Evolutionary conservation across 2,797 vertebrate genomes (phyloP), one percentile per base, ranked within the genome.

Genomic region (Enoplosus armatus): DNA sequence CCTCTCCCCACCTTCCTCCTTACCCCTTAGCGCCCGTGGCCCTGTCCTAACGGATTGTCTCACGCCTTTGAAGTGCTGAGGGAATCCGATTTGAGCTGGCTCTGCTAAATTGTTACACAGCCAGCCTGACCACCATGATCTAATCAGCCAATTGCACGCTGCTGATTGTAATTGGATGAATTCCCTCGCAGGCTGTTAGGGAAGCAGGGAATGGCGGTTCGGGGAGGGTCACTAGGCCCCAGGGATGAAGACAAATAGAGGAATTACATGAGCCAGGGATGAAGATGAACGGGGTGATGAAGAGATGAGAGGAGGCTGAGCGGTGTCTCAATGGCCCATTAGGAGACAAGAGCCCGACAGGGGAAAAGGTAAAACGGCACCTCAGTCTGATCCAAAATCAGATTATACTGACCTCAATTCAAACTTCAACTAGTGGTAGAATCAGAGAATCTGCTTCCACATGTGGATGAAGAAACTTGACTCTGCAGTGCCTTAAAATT

Each of bases 141-240:
- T 90, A 93, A 95, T 95, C 96, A 95, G 89, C 83, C 92, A 94
- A 94, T 95, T 90, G 93, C 86, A 88, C 74, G 87, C 89, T 94
- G 93, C 94, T 96, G 95, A 95, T 96, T 95, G 92, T 96, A 95
- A 96, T 96, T 94, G 94, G 95, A 96, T 96, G 95, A 96, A 96
- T 96, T 96, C 95, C 95, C 95, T 95, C 94, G 95, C 95, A 96
- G 95, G 95, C 94, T 93, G 93, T 95, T 94, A 94, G 92, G 86
- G 88, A 89, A 87, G 91, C 85, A 90, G 89, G 85, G 92, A 92
- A 92, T 85, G 90, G 80, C 71, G 87, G 93, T 93, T 91, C 75
- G 85, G 86, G 89, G 88, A 85, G 93, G 94, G 93, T 92, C 92
- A 93, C 87, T 56, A 65, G 88, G 90, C 90, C 92, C 83, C 55